A percentile compares a stretch with the other conserved stretches of the same genome.
phyloP scores from a whole-genome alignment of 2,888 invertebrate species.

The Apotomis capreana region DNA sequence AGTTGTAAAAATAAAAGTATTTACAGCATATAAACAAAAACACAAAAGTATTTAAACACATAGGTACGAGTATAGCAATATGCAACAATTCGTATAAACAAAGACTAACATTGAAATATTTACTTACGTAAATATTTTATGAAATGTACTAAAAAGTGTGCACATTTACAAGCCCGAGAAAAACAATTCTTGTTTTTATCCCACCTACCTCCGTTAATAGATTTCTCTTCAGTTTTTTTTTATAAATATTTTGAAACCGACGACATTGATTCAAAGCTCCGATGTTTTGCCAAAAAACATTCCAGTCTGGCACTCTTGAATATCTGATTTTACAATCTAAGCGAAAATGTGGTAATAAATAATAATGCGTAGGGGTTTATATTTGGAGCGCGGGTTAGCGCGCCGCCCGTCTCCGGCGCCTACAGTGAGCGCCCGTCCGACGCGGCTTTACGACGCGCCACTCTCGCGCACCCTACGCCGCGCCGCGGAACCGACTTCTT shows the following conservation, averaged over 20 bases:
- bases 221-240: slow-evolving; percentile 15
- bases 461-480: slow-evolving; percentile 39
- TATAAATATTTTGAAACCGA: slow-evolving; percentile 26
- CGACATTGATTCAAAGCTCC: slow-evolving; percentile 51
- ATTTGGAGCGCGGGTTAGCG: slow-evolving; percentile 52
- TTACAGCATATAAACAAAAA: too few species aligned
- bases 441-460: slow-evolving; percentile 33
- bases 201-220: background rate
- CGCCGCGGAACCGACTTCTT: slow-evolving; percentile 38
- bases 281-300: slow-evolving; percentile 66
- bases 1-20: too few species aligned
- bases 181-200: background rate
- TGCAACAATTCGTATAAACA: too few species aligned
- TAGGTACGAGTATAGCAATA: too few species aligned
- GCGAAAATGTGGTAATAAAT: slow-evolving; percentile 74
- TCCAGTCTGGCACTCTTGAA: slow-evolving; percentile 54
- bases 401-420: slow-evolving; percentile 19
- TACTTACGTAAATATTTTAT: background rate
- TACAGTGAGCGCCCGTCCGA: slow-evolving; percentile 37
- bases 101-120: background rate
- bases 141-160: background rate
- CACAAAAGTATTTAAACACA: too few species aligned
- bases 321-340: slow-evolving; percentile 67
- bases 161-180: background rate
- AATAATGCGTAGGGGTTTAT: slow-evolving; percentile 67